These are phyloP conservation scores for Dendrolimus kikuchii DNA, from an alignment of 1,140 invertebrate species.

Conservation along the genomic window DNA sequence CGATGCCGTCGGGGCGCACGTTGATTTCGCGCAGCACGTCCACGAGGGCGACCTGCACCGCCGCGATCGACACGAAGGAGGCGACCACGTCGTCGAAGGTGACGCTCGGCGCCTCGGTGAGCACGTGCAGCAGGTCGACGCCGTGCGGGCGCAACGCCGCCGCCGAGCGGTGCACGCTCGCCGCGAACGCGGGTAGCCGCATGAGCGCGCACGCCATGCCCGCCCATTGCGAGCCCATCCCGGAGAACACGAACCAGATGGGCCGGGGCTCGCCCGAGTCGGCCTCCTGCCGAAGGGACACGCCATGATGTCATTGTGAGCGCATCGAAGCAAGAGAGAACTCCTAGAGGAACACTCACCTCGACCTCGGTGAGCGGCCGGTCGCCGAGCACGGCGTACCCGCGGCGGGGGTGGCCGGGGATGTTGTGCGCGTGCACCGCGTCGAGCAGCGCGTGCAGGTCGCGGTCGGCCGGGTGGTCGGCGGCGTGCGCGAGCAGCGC, in stretches of 20 bases:
- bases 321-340: background rate
- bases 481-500: conserved; percentile 78
- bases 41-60: conserved; percentile 94
- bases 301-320: background rate
- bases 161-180: conserved; percentile 83
- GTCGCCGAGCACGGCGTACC: conserved; percentile 79
- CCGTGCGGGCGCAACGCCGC: conserved; percentile 83
- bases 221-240: conserved; percentile 97
- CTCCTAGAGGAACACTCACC: conserved; percentile 33
- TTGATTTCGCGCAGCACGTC: conserved; percentile 85
- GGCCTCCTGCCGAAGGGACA: conserved; percentile 21
- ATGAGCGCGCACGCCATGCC: conserved; percentile 93
- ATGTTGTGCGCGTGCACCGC: conserved; percentile 81
- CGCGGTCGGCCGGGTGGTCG: conserved; percentile 77
- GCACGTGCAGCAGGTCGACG: conserved; percentile 85
- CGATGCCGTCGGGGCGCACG: conserved; percentile 91
- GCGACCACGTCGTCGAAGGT: conserved; percentile 88
- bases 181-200: conserved; percentile 83
- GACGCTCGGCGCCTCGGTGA: conserved; percentile 82
- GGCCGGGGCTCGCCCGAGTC: conserved; percentile 77
- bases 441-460: conserved; percentile 84
- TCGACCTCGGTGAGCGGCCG: conserved; percentile 48
- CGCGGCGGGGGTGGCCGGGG: conserved; percentile 81
- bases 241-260: conserved; percentile 95
- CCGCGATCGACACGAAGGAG: conserved; percentile 94